These are phyloP conservation scores for Dasyurus viverrinus DNA, from an alignment of 2,113 vertebrate species.

Conservation along the genomic window DNA sequence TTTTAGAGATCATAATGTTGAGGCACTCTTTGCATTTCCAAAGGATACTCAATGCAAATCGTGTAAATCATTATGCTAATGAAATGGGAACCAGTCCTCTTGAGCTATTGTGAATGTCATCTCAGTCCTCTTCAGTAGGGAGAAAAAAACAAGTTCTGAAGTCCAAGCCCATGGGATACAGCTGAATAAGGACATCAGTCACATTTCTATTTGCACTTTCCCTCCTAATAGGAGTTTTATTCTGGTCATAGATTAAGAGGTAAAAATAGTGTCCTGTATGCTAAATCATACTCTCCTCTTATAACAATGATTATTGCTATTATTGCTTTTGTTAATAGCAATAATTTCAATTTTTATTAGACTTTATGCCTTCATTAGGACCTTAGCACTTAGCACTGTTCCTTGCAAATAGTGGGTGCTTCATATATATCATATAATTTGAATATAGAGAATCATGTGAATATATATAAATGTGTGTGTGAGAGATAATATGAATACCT, in stretches of 20 bases:
- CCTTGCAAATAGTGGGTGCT: neutral
- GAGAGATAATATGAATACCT: neutral
- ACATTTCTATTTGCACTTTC: neutral
- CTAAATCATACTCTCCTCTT: neutral
- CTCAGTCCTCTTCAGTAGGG: neutral
- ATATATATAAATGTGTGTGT: neutral
- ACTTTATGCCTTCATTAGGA: neutral
- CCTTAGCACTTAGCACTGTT: neutral
- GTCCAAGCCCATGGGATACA: neutral
- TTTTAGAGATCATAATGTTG: neutral
- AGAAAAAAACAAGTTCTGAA: neutral
- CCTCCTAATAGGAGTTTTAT: neutral
- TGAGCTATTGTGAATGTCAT: neutral
- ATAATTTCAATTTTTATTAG: neutral
- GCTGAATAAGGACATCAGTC: neutral
- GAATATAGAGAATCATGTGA: neutral
- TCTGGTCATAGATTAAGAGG: neutral
- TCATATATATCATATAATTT: neutral
- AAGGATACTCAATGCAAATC: neutral
- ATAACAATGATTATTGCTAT: neutral
- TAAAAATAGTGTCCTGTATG: neutral
- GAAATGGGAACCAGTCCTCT: neutral
- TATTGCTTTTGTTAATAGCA: neutral
- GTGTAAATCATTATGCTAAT: neutral
- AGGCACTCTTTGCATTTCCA: neutral